Evolutionary conservation across 1,140 invertebrate genomes (phyloP).

Genomic region (Augochlora pura): DNA sequence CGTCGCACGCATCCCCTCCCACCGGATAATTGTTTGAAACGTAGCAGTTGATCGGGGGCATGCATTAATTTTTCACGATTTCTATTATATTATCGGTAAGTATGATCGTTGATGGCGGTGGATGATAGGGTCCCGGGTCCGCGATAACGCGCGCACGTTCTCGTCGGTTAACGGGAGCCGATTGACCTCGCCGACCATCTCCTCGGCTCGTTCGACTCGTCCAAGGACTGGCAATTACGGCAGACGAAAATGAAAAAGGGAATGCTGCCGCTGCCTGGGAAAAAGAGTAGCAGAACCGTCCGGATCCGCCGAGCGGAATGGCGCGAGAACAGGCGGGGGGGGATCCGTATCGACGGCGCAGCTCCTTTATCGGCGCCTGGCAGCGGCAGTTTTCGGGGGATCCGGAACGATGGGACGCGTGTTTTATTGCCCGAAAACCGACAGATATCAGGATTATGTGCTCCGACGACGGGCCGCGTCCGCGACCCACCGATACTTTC

Average conservation of each 20-base stretch:
- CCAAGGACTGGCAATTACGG: conserved; percentile 37
- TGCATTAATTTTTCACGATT: conserved; percentile 39
- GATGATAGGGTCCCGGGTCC: conserved; percentile 21
- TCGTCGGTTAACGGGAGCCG: conserved; percentile 39
- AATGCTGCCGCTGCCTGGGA: background rate
- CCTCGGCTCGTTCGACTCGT: conserved; percentile 14
- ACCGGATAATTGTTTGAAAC: conserved; percentile 38
- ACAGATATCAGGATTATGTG: conserved; percentile 81
- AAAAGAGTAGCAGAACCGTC: background rate
- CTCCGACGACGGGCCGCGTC: conserved; percentile 56
- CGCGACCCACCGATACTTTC: background rate
- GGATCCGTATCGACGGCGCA: conserved; percentile 73
- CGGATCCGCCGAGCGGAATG: conserved; percentile 18
- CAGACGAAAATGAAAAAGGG: too few relatives aligned
- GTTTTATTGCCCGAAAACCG: conserved; percentile 82
- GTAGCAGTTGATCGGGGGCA: conserved; percentile 12
- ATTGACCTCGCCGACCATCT: conserved; percentile 18
- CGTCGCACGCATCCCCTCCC: background rate
- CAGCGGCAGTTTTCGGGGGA: conserved; percentile 69
- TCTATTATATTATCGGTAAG: conserved; percentile 44
- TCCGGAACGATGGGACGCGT: conserved; percentile 72
- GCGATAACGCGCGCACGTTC: conserved; percentile 43
- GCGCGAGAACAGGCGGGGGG: conserved; percentile 38
- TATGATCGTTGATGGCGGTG: conserved; percentile 31
- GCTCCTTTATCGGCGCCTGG: conserved; percentile 76